These are phyloP conservation scores for Pammene aurita DNA, from an alignment of 2,888 invertebrate species.

Conservation along the genomic window DNA sequence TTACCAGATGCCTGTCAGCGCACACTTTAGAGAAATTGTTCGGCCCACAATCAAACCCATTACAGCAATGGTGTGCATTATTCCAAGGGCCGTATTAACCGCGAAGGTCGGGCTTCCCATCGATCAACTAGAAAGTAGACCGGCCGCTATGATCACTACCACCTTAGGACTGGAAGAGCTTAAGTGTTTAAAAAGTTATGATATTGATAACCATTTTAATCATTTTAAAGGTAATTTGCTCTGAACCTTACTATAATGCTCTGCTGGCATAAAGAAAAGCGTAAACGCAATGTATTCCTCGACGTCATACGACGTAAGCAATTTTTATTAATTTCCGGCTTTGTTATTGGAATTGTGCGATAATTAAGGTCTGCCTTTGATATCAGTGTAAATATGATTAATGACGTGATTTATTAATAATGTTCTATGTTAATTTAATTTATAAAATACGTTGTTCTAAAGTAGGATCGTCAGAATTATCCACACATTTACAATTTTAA, in stretches of 20 bases:
- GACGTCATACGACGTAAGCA: no score
- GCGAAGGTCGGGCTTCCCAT: constrained; percentile 36
- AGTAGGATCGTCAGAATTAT: no score
- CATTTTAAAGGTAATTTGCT: background rate
- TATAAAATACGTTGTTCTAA: no score
- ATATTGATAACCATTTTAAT: background rate
- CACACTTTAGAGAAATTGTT: background rate
- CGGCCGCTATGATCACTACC: constrained; percentile 26
- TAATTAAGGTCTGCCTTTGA: no score
- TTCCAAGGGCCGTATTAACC: constrained; percentile 25
- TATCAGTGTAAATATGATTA: no score
- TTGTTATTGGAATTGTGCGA: no score
- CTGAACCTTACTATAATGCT: background rate
- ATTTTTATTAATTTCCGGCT: no score
- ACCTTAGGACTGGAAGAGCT: background rate
- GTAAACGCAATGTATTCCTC: background rate
- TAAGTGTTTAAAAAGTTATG: background rate
- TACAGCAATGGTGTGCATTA: constrained; percentile 11
- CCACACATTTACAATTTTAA: no score
- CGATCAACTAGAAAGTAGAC: constrained; percentile 38
- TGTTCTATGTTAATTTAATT: no score
- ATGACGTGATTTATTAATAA: no score
- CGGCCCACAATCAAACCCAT: constrained; percentile 9
- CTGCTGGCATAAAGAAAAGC: background rate
- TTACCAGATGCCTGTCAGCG: background rate